Conservation (phyloP, 2,113 vertebrate species). For the Atlantisia rogersi region DNA sequence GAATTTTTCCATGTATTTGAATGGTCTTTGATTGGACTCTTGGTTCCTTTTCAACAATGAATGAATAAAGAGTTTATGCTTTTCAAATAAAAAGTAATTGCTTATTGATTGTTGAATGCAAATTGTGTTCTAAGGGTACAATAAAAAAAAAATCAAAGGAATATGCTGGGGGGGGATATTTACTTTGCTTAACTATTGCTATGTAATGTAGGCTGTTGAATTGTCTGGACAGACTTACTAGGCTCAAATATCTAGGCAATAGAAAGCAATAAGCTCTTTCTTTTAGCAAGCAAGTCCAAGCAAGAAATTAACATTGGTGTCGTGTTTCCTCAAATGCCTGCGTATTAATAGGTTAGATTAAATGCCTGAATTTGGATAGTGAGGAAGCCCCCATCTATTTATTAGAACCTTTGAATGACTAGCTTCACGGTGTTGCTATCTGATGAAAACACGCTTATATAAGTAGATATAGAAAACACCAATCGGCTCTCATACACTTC, state of each 20-base stretch:
- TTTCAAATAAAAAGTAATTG: conserved; percentile 30
- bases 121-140: not conserved
- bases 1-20: not conserved
- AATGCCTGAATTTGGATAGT: not conserved
- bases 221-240: not conserved
- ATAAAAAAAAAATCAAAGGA: not conserved
- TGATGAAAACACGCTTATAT: not conserved
- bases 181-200: not conserved
- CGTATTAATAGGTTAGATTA: not conserved
- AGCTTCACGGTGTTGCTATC: not conserved
- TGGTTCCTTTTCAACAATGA: not conserved
- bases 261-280: not conserved
- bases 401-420: not conserved
- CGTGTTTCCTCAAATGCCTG: not conserved
- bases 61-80: not conserved
- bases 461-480: not conserved
- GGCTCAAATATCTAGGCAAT: not conserved
- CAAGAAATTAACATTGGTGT: not conserved
- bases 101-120: conserved; percentile 31
- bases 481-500: not conserved
- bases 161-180: not conserved
- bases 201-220: not conserved
- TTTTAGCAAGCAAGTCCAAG: not conserved
- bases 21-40: not conserved
- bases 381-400: not conserved